Conservation (phyloP, 2,113 vertebrate genomes). For the Dolichallabes microphthalmus region DNA sequence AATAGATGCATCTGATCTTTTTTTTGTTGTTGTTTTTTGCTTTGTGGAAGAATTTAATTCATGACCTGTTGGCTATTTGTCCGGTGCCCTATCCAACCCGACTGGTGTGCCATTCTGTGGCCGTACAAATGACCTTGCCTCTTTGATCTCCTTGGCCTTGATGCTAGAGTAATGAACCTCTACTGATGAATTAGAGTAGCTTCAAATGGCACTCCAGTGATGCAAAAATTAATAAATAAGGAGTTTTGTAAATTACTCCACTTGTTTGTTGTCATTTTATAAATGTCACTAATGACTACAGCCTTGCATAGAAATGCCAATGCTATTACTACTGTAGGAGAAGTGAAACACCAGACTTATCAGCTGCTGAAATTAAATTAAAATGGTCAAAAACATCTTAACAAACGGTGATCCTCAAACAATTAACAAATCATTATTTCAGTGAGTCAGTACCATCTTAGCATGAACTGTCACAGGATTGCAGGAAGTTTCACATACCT, state of each 20-base stretch:
- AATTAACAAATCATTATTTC: not conserved
- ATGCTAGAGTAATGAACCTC: conserved; percentile 65
- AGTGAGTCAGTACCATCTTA: not conserved
- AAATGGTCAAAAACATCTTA: not conserved
- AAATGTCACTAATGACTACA: not conserved
- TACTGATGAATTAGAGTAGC: conserved; percentile 65
- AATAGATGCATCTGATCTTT: conserved; percentile 44
- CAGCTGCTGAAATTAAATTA: not conserved
- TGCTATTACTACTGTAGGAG: not conserved
- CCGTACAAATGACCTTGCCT: conserved; percentile 54
- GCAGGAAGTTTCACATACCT: not conserved
- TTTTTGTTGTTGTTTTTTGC: not conserved
- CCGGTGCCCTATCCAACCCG: conserved; percentile 55
- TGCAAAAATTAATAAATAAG: conserved; percentile 43
- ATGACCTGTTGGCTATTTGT: conserved; percentile 72
- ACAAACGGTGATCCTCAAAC: not conserved
- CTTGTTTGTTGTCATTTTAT: not conserved
- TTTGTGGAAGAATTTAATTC: conserved; percentile 66
- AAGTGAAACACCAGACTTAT: not conserved
- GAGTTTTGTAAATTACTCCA: not conserved
- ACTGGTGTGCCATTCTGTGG: conserved; percentile 58
- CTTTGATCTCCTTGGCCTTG: conserved; percentile 69
- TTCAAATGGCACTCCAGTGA: conserved; percentile 62
- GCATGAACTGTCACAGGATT: not conserved
- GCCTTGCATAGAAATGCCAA: not conserved